These are phyloP conservation scores for Diprion similis DNA, from an alignment of 1,140 invertebrate genomes.

Conservation along the genomic window DNA sequence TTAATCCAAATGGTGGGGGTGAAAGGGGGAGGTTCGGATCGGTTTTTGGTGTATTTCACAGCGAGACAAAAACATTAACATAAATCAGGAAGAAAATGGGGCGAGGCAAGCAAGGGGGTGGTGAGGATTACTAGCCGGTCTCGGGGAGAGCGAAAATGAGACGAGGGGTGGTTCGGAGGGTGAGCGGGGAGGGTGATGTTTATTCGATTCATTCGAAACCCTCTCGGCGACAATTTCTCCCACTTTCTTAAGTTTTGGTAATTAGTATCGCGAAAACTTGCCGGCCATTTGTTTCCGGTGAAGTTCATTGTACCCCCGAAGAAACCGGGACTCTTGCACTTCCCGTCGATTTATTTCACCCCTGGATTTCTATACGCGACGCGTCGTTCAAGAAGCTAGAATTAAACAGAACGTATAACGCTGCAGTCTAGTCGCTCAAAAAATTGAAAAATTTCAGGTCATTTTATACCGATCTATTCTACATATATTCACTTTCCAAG, in stretches of 20 bases:
- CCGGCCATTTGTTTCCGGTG: constrained; percentile 23
- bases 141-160: constrained; percentile 30
- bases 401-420: too few relatives aligned
- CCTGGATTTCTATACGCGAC: too few relatives aligned
- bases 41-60: constrained; percentile 59
- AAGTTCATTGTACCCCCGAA: constrained; percentile 5
- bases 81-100: constrained; percentile 53
- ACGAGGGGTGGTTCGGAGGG: constrained; percentile 38
- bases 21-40: constrained; percentile 45
- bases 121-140: constrained; percentile 10
- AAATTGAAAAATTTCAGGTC: too few relatives aligned
- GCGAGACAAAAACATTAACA: constrained; percentile 62
- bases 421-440: too few relatives aligned
- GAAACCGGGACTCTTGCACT: too few relatives aligned
- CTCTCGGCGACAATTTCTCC: constrained; percentile 28
- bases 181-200: constrained; percentile 46
- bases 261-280: constrained; percentile 49
- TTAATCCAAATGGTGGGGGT: neutral
- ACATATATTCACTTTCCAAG: too few relatives aligned
- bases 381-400: too few relatives aligned
- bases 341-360: too few relatives aligned
- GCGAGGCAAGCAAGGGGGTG: neutral
- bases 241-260: constrained; percentile 34
- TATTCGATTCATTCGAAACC: constrained; percentile 50
- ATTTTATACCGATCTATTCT: too few relatives aligned